Conservation (phyloP, 2,113 vertebrate genomes). For the Melospiza melodia region DNA sequence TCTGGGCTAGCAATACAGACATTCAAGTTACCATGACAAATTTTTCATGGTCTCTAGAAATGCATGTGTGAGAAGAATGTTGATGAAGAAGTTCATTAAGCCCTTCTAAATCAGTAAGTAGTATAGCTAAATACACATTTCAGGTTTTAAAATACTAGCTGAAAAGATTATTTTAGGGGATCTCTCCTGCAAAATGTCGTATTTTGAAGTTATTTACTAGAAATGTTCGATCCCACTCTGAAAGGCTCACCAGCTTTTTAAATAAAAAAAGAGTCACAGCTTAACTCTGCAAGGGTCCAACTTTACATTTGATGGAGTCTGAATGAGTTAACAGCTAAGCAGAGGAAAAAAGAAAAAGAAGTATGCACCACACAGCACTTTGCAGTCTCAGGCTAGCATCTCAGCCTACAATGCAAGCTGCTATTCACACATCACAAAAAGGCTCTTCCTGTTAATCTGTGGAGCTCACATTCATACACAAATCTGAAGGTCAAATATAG, state of each 20-base stretch:
- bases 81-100: not conserved
- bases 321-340: not conserved
- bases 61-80: not conserved
- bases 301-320: not conserved
- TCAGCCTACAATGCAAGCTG: not conserved
- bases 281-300: not conserved
- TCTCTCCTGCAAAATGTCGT: accelerated
- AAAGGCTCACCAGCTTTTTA: not conserved
- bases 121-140: not conserved
- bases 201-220: not conserved
- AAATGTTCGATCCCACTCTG: no score
- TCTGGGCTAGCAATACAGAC: not conserved
- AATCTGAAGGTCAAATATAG: not conserved
- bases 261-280: not conserved
- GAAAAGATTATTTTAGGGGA: not conserved
- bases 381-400: not conserved
- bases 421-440: not conserved
- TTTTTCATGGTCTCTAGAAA: not conserved
- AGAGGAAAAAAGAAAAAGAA: not conserved
- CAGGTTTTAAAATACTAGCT: not conserved
- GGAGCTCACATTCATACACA: not conserved
- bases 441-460: not conserved
- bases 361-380: not conserved
- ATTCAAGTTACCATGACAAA: not conserved
- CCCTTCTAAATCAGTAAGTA: not conserved